Evolutionary conservation across 2,797 vertebrate genomes (phyloP), one percentile per base, ranked within the genome.

Genomic region (Lithobates pipiens): DNA sequence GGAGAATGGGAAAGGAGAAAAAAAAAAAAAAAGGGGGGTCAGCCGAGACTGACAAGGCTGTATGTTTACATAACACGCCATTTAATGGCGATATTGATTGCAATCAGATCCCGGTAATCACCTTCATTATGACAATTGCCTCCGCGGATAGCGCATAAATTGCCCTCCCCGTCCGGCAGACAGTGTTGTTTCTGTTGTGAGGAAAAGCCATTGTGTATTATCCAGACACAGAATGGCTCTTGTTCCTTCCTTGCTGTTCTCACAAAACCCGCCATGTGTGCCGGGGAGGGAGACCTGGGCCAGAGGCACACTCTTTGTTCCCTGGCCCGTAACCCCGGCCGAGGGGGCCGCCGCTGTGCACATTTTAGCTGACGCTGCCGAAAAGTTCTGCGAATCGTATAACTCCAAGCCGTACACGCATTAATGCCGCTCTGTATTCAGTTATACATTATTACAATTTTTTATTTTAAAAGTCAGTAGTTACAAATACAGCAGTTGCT

Each of bases 111-210:
- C 85, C 80, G 44, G 75, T 86, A 86, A 86, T 86, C 85, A 83
- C 76, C 85, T 86, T 86, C 85, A 86, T 86, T 86, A 86, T 74
- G 85, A 86, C 85, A 86, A 86, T 86, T 86, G 85, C 80, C 85
- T 83, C 68, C 15, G 80, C 54, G 80, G 85, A 83, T 23, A 36
- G 80, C 77, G 75, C 85, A 77, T 18, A 63, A 79, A 54, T 76
- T 82, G 79, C 39, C 61, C 61, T 25, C 61, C 72, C 46, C 80
- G 61, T 79, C 76, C 80, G 82, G 80, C 75, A 83, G 80, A 86
- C 85, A 86, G 74, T 72, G 67, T 78, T 82, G 69, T 86, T 82
- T 82, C 85, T 86, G 85, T 86, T 86, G 65, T 67, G 34, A 82
- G 74, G 80, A 78, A 82, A 57, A 81, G 36, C 75, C 80, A 83